Evolutionary conservation across 2,797 vertebrate genomes (phyloP).

Genomic region (Catostomus latipinnis): DNA sequence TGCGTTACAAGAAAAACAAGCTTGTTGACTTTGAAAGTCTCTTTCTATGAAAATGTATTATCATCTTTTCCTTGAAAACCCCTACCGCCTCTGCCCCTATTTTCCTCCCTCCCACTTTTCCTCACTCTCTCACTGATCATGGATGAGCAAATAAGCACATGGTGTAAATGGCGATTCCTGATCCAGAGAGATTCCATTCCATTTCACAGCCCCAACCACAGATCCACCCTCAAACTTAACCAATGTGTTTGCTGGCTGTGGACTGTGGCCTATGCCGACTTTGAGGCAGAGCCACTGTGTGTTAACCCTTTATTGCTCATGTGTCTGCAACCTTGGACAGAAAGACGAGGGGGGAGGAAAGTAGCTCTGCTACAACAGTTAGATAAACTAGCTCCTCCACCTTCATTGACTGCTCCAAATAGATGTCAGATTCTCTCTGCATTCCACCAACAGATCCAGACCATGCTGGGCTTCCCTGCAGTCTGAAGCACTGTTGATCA

Average conservation of each 20-base stretch:
- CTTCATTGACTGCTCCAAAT: background rate
- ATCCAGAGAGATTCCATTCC: slow-evolving; percentile 79
- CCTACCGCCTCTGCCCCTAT: slow-evolving; percentile 17
- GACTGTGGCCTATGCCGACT: slow-evolving; percentile 76
- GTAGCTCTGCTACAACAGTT: background rate
- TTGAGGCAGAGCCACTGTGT: slow-evolving; percentile 64
- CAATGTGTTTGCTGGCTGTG: slow-evolving; percentile 85
- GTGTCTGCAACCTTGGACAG: slow-evolving; percentile 43
- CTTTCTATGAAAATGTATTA: slow-evolving; percentile 37
- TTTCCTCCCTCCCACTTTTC: slow-evolving; percentile 45
- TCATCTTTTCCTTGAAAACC: slow-evolving; percentile 13
- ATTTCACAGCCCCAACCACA: slow-evolving; percentile 73
- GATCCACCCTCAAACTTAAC: slow-evolving; percentile 91
- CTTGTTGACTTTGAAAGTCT: slow-evolving; percentile 33
- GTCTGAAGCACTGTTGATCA: background rate
- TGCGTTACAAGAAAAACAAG: slow-evolving; percentile 30
- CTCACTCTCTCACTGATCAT: slow-evolving; percentile 33
- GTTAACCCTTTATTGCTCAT: slow-evolving; percentile 69
- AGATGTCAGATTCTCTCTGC: background rate
- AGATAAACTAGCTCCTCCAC: background rate
- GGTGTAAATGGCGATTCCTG: slow-evolving; percentile 62
- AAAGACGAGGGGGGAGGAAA: slow-evolving; percentile 24
- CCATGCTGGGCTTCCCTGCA: background rate
- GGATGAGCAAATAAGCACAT: background rate
- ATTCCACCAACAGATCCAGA: background rate